Base-by-base conservation (phyloP, 2,797 vertebrate genomes). In the Echiichthys vipera region DNA sequence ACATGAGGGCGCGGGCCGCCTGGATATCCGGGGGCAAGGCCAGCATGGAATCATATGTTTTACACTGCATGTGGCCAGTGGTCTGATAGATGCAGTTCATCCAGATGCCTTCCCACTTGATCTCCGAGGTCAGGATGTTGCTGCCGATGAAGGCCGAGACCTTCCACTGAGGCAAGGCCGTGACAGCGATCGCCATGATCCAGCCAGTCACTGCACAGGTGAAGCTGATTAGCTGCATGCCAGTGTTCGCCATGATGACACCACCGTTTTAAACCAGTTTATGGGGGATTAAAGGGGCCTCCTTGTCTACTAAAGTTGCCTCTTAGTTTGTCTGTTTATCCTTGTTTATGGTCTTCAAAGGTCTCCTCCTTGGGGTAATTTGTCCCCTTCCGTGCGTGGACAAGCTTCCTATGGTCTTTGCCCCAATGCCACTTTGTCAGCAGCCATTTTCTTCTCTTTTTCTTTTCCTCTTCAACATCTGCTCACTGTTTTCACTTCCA, bases 51-150 rank as follows among this genome's bases (percentile, higher is more conserved):
- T 95, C 95, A 17, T 95, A 95, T 0, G 94, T 95, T 81, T 96
- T 95, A 39, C 95, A 96, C 73, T 95, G 94, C 95, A 96, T 95
- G 88, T 95, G 94, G 2, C 94, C 94, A 0, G 95, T 96, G 77
- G 94, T 93, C 83, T 95, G 95, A 83, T 96, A 96, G 78, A 96
- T 78, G 71, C 95, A 96, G 92, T 89, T 95, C 95, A 96, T 96
- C 95, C 95, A 96, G 87, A 96, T 95, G 9, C 95, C 95, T 64
- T 96, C 94, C 95, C 95, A 96, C 25, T 93, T 94, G 37, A 95
- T 93, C 87, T 96, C 95, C 0, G 95, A 95, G 2, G 94, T 96
- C 55, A 96, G 90, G 82, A 96, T 95, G 88, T 94, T 95, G 87
- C 80, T 93, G 56, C 94, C 95, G 8, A 96, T 93, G 81, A 96